A percentile compares a stretch with the other conserved stretches of the same genome.
phyloP scores from a whole-genome alignment of 2,888 invertebrate genomes.

The Leistus spinibarbis region DNA sequence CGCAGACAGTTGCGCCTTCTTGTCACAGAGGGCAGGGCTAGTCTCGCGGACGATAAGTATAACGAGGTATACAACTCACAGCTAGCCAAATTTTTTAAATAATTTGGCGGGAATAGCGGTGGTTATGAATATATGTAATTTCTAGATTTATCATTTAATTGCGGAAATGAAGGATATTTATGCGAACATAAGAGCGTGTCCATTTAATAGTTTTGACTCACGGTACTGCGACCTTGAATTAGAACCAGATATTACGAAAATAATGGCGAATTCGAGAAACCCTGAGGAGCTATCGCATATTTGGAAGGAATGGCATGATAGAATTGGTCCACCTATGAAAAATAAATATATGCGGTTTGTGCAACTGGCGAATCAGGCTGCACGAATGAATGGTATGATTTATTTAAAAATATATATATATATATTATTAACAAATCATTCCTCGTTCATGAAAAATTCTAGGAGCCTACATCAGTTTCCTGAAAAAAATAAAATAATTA shows the following conservation, averaged over 20 bases:
- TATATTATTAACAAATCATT: too few species aligned
- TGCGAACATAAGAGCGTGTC: slow-evolving; percentile 74
- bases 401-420: too few species aligned
- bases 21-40: slow-evolving; percentile 73
- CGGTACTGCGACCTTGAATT: slow-evolving; percentile 66
- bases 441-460: too few species aligned
- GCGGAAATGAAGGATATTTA: slow-evolving; percentile 81
- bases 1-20: slow-evolving; percentile 74
- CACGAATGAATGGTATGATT: slow-evolving; percentile 73
- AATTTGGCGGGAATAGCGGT: neutral
- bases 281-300: slow-evolving; percentile 76
- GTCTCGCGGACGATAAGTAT: slow-evolving; percentile 74
- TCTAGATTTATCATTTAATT: slow-evolving; percentile 72
- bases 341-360: slow-evolving; percentile 80
- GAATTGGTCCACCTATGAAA: slow-evolving; percentile 76
- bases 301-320: slow-evolving; percentile 83
- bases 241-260: slow-evolving; percentile 67
- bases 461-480: too few species aligned
- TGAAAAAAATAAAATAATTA: too few species aligned
- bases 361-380: slow-evolving; percentile 79
- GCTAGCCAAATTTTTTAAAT: neutral
- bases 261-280: slow-evolving; percentile 74
- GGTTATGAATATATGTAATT: neutral
- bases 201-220: slow-evolving; percentile 63
- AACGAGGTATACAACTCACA: slow-evolving; percentile 63